These are phyloP conservation scores for Stenoptilia bipunctidactyla DNA, from an alignment of 2,888 invertebrate species.

Conservation along the genomic window DNA sequence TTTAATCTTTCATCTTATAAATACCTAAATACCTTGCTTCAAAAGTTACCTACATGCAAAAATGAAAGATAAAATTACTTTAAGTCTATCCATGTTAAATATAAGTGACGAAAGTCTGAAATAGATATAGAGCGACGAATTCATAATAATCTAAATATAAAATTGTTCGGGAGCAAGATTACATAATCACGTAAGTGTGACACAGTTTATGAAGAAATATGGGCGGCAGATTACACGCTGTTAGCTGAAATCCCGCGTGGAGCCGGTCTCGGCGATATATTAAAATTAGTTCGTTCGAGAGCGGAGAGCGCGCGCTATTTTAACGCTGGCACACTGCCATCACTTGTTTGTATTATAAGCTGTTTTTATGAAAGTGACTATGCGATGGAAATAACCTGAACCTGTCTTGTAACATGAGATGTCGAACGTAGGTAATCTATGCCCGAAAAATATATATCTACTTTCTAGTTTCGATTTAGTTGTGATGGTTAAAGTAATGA, in stretches of 20 bases:
- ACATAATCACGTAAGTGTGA: conserved; percentile 11
- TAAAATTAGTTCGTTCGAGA: conserved; percentile 66
- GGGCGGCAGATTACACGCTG: conserved; percentile 38
- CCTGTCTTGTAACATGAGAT: conserved; percentile 66
- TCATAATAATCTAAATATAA: too few species aligned
- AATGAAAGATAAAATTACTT: too few species aligned
- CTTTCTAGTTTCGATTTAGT: conserved; percentile 13
- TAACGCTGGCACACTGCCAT: conserved; percentile 58
- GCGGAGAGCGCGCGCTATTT: conserved; percentile 62
- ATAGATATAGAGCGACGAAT: too few species aligned
- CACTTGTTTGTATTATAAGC: conserved; percentile 71
- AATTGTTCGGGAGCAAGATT: conserved; percentile 1
- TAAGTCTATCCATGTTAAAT: too few species aligned
- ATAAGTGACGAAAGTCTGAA: too few species aligned
- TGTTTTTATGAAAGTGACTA: conserved; percentile 71
- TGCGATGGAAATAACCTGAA: conserved; percentile 68
- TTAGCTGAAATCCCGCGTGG: conserved; percentile 34
- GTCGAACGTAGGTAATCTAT: conserved; percentile 13
- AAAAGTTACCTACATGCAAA: too few species aligned
- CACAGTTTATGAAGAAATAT: conserved; percentile 16
- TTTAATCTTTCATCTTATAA: too few species aligned
- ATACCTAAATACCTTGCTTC: too few species aligned
- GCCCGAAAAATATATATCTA: not conserved
- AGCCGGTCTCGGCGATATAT: conserved; percentile 46
- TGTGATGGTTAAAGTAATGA: conserved; percentile 16